These are phyloP conservation scores for Platygyra sinensis DNA, from an alignment of 64 coral and sea anemone species.

Conservation along the genomic window DNA sequence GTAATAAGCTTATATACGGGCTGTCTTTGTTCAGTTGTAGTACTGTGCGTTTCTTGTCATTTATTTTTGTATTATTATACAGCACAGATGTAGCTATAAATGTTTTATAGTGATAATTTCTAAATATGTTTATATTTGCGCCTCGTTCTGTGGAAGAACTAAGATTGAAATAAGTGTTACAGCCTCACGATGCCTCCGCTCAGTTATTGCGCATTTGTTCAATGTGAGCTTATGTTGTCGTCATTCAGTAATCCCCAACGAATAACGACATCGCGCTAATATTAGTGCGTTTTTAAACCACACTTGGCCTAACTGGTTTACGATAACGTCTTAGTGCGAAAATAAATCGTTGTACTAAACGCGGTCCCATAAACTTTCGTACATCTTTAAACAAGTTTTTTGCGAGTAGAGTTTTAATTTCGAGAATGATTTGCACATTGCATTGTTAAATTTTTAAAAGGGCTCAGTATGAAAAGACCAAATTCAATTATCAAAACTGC, in stretches of 20 bases:
- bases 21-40: not conserved
- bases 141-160: not conserved
- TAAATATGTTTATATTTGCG: not conserved
- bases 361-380: too few species aligned
- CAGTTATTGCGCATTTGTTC: not conserved
- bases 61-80: not conserved
- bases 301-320: not conserved
- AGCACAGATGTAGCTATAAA: conserved; percentile 3
- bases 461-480: not conserved
- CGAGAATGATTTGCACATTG: not conserved
- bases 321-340: not conserved
- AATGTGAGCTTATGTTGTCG: not conserved
- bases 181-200: not conserved
- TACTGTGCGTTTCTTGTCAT: not conserved
- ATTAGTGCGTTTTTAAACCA: not conserved
- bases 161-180: not conserved
- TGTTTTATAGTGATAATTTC: not conserved
- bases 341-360: too few species aligned
- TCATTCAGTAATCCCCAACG: not conserved
- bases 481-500: not conserved
- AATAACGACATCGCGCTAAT: not conserved
- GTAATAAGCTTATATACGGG: too few species aligned
- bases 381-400: too few species aligned
- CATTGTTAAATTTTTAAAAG: not conserved
- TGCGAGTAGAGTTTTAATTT: not conserved